phyloP scores from a whole-genome alignment of 2,888 invertebrate species.

The Julus scanicus region DNA sequence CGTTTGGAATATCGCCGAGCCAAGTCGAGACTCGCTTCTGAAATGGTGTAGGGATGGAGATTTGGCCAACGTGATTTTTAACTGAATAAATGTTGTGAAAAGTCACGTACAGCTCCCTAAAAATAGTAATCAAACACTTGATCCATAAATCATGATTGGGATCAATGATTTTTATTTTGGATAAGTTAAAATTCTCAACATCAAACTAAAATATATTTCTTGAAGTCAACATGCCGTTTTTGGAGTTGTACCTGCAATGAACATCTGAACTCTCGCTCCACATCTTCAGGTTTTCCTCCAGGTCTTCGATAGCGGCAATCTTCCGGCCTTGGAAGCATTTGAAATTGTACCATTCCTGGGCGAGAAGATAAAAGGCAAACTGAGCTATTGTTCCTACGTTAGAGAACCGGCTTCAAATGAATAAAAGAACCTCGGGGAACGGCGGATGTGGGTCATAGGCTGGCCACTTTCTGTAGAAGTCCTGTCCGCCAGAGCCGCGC shows the following conservation, averaged over 20 bases:
- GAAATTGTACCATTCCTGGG: slow-evolving; percentile 44
- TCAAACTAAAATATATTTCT: no score
- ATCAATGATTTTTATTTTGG: no score
- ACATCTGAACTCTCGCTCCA: slow-evolving; percentile 8
- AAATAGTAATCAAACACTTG: no score
- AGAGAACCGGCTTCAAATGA: background rate
- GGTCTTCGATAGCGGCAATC: background rate
- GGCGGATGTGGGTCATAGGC: background rate
- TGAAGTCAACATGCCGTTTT: background rate
- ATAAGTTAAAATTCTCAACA: no score
- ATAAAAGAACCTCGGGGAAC: background rate
- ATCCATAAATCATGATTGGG: no score
- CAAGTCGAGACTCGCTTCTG: slow-evolving; percentile 51
- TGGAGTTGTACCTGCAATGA: slow-evolving; percentile 44
- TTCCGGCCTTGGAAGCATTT: slow-evolving; percentile 16
- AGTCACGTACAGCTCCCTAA: slow-evolving; percentile 37
- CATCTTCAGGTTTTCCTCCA: slow-evolving; percentile 43
- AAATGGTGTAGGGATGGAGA: slow-evolving; percentile 55
- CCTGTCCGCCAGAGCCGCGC: background rate
- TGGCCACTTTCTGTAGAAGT: background rate
- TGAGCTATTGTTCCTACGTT: background rate
- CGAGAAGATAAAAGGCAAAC: background rate
- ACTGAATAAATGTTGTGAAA: slow-evolving; percentile 54
- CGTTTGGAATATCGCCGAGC: slow-evolving; percentile 46
- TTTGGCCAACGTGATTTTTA: slow-evolving; percentile 49